Percentiles rank a stretch among this genome's conserved stretches.
These are phyloP conservation scores for Ceratosolen fusciceps DNA, from an alignment of 1,140 invertebrate species.

Conservation along the genomic window DNA sequence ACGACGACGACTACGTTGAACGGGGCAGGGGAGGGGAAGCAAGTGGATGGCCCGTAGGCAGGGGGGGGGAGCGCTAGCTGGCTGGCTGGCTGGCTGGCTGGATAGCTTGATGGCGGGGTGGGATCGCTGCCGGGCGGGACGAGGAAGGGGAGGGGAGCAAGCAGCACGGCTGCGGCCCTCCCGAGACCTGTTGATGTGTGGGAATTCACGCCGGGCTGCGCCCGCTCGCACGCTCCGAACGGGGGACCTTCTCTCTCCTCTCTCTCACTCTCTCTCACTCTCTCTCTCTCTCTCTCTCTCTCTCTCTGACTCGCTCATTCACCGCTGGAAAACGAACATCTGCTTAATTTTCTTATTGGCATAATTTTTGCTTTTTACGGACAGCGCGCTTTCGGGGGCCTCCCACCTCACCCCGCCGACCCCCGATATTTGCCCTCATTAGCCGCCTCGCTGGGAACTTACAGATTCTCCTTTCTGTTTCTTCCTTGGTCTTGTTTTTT, in stretches of 20 bases:
- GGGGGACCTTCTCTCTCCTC: conserved; percentile 6
- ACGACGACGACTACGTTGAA: too few relatives aligned
- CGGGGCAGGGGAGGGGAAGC: conserved; percentile 55
- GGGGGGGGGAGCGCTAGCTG: too few relatives aligned
- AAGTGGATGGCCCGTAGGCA: conserved; percentile 46
- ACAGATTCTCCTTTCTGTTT: conserved; percentile 13
- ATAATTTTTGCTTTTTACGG: conserved; percentile 49
- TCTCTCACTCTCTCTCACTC: not conserved
- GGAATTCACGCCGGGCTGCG: conserved; percentile 65
- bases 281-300: not conserved
- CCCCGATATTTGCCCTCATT: conserved; percentile 25
- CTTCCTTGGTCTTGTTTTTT: not conserved
- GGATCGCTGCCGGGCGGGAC: too few relatives aligned
- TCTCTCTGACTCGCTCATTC: not conserved
- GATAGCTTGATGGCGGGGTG: too few relatives aligned
- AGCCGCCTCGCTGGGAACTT: conserved; percentile 23
- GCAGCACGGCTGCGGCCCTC: conserved; percentile 51
- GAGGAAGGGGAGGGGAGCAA: not conserved
- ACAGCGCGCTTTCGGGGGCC: not conserved
- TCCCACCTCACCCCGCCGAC: not conserved
- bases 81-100: too few relatives aligned
- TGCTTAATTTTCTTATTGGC: conserved; percentile 51
- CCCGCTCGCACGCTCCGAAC: conserved; percentile 27
- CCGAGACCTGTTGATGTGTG: conserved; percentile 71
- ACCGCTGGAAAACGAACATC: conserved; percentile 42